A percentile compares a stretch with the other conserved stretches of the same genome.
These are phyloP conservation scores for Drosophila leontia DNA, from an alignment of 1,140 invertebrate genomes.

Conservation along the genomic window DNA sequence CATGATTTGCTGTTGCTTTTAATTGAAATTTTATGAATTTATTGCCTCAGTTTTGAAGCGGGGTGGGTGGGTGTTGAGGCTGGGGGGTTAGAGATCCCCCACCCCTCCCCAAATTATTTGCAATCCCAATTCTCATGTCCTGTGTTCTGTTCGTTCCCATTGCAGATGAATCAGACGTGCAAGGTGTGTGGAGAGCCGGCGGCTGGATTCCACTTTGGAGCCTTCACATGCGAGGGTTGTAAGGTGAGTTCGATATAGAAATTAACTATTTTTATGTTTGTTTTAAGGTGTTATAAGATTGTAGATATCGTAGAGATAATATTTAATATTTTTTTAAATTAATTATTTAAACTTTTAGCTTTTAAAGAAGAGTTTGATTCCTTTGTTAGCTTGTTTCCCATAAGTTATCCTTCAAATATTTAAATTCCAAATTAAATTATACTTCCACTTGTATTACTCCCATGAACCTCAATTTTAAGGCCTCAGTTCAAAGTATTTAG, in stretches of 20 bases:
- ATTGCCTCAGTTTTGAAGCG: slow-evolving; percentile 64
- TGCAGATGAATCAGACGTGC: slow-evolving; percentile 92
- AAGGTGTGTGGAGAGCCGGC: slow-evolving; percentile 94
- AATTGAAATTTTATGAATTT: slow-evolving; percentile 85
- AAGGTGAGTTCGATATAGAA: slow-evolving; percentile 87
- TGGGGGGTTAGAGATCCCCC: not conserved
- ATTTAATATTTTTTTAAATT: not conserved
- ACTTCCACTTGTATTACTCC: rapidly evolving
- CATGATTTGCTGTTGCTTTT: slow-evolving; percentile 84
- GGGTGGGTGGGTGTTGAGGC: slow-evolving; percentile 1
- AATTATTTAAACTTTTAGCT: not conserved
- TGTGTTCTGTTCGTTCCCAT: slow-evolving; percentile 50
- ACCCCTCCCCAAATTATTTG: not conserved
- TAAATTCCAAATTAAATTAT: not conserved
- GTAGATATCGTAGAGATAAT: too few relatives aligned
- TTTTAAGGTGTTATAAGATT: not conserved
- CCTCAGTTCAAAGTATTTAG: too few relatives aligned
- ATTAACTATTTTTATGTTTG: slow-evolving; percentile 1
- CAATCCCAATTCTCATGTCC: slow-evolving; percentile 55
- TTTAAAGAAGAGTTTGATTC: not conserved
- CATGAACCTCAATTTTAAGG: not conserved
- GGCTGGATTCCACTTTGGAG: slow-evolving; percentile 95
- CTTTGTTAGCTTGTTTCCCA: not conserved
- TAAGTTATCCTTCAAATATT: not conserved
- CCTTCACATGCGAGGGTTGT: slow-evolving; percentile 96